Base-by-base conservation (phyloP, 1,140 invertebrate genomes). In the Bombus confusus region DNA sequence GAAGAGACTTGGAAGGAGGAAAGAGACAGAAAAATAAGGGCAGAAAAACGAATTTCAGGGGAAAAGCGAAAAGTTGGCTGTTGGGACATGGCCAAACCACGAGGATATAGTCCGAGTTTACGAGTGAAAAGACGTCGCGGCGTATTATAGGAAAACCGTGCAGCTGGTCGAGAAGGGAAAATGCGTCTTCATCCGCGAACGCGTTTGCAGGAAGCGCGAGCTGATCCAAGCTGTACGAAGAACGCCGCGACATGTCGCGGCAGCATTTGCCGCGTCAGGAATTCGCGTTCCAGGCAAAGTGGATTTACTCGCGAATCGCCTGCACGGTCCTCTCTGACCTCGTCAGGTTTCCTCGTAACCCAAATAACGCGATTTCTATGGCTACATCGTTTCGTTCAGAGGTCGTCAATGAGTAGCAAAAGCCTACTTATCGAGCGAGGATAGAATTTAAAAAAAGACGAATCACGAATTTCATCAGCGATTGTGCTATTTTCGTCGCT, bases 351-450 rank as follows among this genome's bases (percentile, higher is more conserved):
- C 83, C 77, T 80, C 68, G 52, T 79, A 85, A 85, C 83, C 83
- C 79, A 80, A 80, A 80, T 85, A 85, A 73, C 68, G 31, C 57
- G 68, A 85, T 85, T 85, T 80, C 68, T 85, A 80, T 64, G 83
- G 77, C 68, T 85, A 59, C 47, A 0, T 68, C 5, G 8, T 13
- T 81, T 12, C 43, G 41, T 39, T 82, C 3, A 22, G 13, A 31
- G 41, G 41, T 73, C 15, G 15, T 18, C n/a, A 28, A 13, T 18
- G 34, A 2, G 13, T 39, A 37, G 18, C 43, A 52, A 47, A 79
- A 37, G 1, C 28, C 12, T n/a, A n/a, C n/a, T n/a, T 59, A n/a
- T 52, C 47, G 18, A 52, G 2, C 18, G 0, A 52, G 47, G 47
- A 8, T 52, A 22, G 18, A 52, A 52, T 18, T 52, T 52, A 6